Evolutionary conservation across 2,888 invertebrate species (phyloP), one percentile per base, ranked within the genome.

Genomic region (Caenorhabditis sp.): DNA sequence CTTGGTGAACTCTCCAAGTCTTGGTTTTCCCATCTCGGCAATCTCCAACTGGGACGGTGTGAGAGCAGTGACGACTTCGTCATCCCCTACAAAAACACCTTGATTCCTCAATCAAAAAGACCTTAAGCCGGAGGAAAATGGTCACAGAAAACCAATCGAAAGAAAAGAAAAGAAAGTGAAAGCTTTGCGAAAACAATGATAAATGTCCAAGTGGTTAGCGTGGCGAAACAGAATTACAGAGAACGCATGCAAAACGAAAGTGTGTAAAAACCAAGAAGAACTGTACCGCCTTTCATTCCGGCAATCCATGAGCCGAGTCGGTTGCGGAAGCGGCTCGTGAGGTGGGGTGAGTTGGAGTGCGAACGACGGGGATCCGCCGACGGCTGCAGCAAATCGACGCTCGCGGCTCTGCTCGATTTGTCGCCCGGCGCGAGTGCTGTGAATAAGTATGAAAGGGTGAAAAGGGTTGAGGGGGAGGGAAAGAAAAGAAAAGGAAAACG

Each of bases 1-100:
- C 85, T 94, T 92, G 82, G 92, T 93, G 89, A 94, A 92, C 84
- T 96, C 96, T 2, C 98, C 98, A 78, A 95, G 92, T 85, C 94
- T 92, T 3, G 99, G 98, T 88, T 94, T 93, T 32, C 98, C 98
- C 91, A 96, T 92, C 70, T 91, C 90, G 6, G 89, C 89, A 32
- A 91, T 85, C 41, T 88, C 82, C 37, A 90, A 88, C 66, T 90
- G 90, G 39, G 90, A 90, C 45, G 83, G 77, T 8, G 88, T 89
- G 58, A 89, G 68, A 20, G 78, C 70, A 48, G 73, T 56, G 8
- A 41, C 53, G 17, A 75, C 68, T 37, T 84, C 82, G 17, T 82
- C 83, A 22, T 82, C 83, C 72, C 79, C 81, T 82, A 45, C 7
- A 58, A 50, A 55, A 1, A 4, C 2, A 43, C 13, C 8, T n/a